phyloP scores from a whole-genome alignment of 1,140 invertebrate genomes.

The Cryptotermes secundus region DNA sequence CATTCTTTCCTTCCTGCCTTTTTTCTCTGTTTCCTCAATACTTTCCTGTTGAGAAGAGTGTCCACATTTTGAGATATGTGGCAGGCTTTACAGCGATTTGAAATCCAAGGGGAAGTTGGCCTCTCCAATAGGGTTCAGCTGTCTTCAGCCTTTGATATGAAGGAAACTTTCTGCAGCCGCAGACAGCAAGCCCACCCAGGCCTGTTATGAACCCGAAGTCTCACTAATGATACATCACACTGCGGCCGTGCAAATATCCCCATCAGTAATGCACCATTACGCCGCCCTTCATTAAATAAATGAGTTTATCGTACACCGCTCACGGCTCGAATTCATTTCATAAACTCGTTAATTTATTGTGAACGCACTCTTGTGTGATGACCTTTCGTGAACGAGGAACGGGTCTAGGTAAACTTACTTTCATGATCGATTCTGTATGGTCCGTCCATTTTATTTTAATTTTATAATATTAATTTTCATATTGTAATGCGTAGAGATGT shows the following conservation, averaged over 20 bases:
- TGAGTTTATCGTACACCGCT: not conserved
- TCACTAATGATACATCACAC: not conserved
- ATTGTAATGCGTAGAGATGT: too few relatives aligned
- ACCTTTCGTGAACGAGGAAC: not conserved
- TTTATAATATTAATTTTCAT: not conserved
- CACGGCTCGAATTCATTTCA: not conserved
- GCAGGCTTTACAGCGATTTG: too few relatives aligned
- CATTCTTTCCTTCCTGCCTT: too few relatives aligned
- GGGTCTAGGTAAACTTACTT: not conserved
- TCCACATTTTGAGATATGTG: too few relatives aligned
- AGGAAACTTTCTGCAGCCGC: too few relatives aligned
- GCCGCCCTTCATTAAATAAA: not conserved
- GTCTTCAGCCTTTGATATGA: too few relatives aligned
- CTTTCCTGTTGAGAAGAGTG: too few relatives aligned
- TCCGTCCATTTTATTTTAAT: not conserved
- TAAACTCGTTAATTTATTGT: not conserved
- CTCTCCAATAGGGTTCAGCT: too few relatives aligned
- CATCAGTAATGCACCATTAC: not conserved
- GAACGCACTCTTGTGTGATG: not conserved
- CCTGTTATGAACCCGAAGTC: too few relatives aligned
- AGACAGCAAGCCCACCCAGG: too few relatives aligned
- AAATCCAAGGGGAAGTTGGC: too few relatives aligned
- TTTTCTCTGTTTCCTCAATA: too few relatives aligned
- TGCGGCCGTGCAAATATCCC: not conserved
- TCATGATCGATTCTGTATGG: not conserved